Conservation (phyloP, 2,113 vertebrate species). For the Ellobius talpinus region DNA sequence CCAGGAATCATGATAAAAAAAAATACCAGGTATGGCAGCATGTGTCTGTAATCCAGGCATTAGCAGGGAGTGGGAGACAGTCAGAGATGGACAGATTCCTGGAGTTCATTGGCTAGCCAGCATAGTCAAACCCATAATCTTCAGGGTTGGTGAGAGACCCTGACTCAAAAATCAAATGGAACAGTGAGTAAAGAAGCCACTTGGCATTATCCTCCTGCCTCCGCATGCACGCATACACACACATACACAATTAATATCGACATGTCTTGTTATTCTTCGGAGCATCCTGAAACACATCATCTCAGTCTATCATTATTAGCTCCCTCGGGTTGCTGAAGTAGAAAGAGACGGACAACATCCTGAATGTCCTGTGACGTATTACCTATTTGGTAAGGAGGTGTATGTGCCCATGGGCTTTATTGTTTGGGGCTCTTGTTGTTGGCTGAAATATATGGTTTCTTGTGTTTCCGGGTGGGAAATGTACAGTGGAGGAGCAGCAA, state of each 20-base stretch:
- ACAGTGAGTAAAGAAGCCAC: not conserved
- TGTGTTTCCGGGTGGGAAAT: not conserved
- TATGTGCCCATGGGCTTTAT: not conserved
- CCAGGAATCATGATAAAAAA: not conserved
- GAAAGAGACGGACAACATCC: not conserved
- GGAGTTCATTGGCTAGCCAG: not conserved
- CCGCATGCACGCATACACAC: accelerated
- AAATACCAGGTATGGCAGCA: not conserved
- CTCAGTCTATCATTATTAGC: not conserved
- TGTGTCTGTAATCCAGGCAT: not conserved
- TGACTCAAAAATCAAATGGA: not conserved
- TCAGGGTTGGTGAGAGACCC: not conserved
- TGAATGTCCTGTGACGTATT: not conserved
- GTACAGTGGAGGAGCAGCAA: not conserved
- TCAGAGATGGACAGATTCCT: not conserved
- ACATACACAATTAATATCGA: not conserved
- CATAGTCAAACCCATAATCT: not conserved
- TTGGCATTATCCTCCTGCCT: not conserved
- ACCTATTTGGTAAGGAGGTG: not conserved
- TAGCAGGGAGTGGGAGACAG: not conserved
- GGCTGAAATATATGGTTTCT: not conserved
- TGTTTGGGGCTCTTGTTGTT: not conserved
- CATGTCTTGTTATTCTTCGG: not conserved
- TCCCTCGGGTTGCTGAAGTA: not conserved
- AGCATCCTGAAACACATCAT: not conserved